Base-by-base conservation (phyloP, 2,888 invertebrate species). In the Agrenia bidenticulata region DNA sequence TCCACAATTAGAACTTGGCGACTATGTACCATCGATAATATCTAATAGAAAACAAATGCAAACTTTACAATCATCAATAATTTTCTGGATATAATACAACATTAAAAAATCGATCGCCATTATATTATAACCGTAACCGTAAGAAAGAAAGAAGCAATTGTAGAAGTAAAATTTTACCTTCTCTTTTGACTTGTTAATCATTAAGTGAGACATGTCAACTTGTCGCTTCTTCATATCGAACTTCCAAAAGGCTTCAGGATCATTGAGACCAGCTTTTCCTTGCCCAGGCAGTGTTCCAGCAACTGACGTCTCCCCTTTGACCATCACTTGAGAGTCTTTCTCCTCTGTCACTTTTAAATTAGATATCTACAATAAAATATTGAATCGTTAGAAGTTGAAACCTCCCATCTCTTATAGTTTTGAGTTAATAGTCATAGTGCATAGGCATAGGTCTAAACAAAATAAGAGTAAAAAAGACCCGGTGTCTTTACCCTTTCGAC, bases 1-100 rank as follows among this genome's bases (percentile, higher is more conserved):
- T 87, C 85, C 23, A 94, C 85, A 11, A 84, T 76, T 2, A 81
- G 78, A 63, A 88, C 86, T 82, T 88, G 86, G 77, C 89, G 86
- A 19, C 83, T 81, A 57, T 83, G 81, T 55, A 91, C 84, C 2
- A 85, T 4, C 5, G 32, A 32, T 32, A 32, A 11, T 32, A 32
- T 7, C 32, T 32, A 32, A 32, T 7, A 4, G 32, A 32, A 32
- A 7, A 7, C 32, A 32, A 32, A 32, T n/a, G n/a, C n/a, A n/a
- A n/a, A n/a, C n/a, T n/a, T n/a, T n/a, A n/a, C n/a, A n/a, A n/a
- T n/a, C n/a, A n/a, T n/a, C n/a, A n/a, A n/a, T n/a, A n/a, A n/a
- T n/a, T n/a, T n/a, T n/a, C n/a, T n/a, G n/a, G n/a, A n/a, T n/a
- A n/a, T n/a, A n/a, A n/a, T n/a, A n/a, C n/a, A n/a, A n/a, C n/a